Conservation (phyloP, 2,888 invertebrate species). For the Acrobasis repandana region DNA sequence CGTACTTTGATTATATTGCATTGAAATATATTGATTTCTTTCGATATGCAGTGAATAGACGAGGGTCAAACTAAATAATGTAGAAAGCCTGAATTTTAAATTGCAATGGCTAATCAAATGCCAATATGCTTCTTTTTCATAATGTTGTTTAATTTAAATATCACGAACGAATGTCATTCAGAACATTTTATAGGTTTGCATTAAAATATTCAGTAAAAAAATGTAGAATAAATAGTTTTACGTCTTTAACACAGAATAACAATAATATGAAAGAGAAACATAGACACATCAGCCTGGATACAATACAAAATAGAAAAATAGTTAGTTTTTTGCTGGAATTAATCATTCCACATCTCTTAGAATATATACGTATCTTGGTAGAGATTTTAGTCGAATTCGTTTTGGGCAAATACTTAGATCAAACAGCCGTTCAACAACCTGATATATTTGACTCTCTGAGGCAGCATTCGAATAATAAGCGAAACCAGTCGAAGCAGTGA, state of each 20-base stretch:
- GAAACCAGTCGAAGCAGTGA: slow-evolving; percentile 77
- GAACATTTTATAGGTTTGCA: no score
- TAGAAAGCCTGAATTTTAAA: not conserved
- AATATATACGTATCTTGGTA: not conserved
- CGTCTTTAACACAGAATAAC: no score
- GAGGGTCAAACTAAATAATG: not conserved
- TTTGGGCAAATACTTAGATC: slow-evolving; percentile 36
- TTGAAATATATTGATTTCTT: not conserved
- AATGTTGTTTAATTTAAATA: no score
- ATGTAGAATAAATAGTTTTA: no score
- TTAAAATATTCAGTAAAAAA: no score
- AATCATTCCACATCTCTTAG: not conserved
- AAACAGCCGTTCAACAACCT: slow-evolving; percentile 48
- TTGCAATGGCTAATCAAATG: not conserved
- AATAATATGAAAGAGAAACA: no score
- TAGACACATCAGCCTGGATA: no score
- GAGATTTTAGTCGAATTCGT: slow-evolving; percentile 25
- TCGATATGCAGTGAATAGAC: not conserved
- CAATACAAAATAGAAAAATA: not conserved
- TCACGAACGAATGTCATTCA: no score
- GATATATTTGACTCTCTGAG: slow-evolving; percentile 58
- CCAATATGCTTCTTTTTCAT: not conserved
- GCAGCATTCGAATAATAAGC: slow-evolving; percentile 72
- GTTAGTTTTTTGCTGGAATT: not conserved
- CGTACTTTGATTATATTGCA: slow-evolving; percentile 26